Conservation (phyloP, 1,140 invertebrate species). For the Ericerus pela region DNA sequence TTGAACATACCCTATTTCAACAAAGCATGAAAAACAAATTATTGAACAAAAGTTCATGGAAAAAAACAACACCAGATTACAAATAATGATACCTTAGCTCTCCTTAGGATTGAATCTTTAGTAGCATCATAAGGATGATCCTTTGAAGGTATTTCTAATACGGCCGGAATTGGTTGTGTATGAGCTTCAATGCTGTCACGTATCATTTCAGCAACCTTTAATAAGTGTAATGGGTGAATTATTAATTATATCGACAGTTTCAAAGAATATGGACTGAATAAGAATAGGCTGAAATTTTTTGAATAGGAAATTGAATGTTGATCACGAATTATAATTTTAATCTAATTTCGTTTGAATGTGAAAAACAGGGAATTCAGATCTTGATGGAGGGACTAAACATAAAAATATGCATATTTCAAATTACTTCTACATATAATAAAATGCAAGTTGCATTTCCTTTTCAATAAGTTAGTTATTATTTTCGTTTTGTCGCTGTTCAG, state of each 20-base stretch:
- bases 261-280: neutral
- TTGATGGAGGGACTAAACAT: no score
- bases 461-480: no score
- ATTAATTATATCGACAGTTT: no score
- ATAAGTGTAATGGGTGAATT: neutral
- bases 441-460: no score
- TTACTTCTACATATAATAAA: no score
- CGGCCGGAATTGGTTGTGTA: slow-evolving; percentile 80
- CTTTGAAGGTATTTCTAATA: slow-evolving; percentile 98
- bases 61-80: neutral
- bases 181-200: slow-evolving; percentile 92
- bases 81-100: slow-evolving; percentile 59
- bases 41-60: neutral
- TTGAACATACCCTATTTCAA: slow-evolving; percentile 69
- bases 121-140: slow-evolving; percentile 97
- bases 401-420: no score
- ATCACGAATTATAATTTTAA: slow-evolving; percentile 3
- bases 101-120: slow-evolving; percentile 91
- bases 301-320: neutral
- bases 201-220: slow-evolving; percentile 87
- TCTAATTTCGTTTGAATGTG: no score
- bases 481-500: no score
- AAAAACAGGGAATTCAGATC: no score
- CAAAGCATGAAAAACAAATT: slow-evolving; percentile 24
- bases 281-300: neutral